Evolutionary conservation across 2,113 vertebrate species (phyloP), one percentile per base, ranked within the genome.

Genomic region (Scalopus aquaticus): DNA sequence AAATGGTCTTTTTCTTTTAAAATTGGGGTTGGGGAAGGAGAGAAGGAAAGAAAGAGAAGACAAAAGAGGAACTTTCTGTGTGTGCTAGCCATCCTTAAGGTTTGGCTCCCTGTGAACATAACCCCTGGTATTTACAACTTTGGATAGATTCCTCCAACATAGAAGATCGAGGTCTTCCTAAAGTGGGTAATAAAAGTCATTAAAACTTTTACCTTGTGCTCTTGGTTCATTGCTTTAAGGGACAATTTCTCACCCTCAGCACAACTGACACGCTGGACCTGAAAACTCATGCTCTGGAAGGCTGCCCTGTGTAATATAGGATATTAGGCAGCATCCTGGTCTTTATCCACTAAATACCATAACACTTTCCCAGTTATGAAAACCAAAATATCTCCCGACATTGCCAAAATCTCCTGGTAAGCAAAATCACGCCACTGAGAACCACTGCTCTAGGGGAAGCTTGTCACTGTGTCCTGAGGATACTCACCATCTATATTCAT

Each of bases 1-100:
- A 19, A 84, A 86, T 74, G 12, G 6, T 76, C 88, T 90, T 92
- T 88, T 72, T 95, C 94, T 97, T 96, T 88, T 77, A 78, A 88
- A 94, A 39, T 2, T 60, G 6, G 76, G 62, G 32, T 17, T 46
- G 22, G 12, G 32, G 42, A 0, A 78, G 64, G 30, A 97, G 93
- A 81, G 60, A 73, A 82, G 81, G 39, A 86, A 80, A 49, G 73
- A 93, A 95, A 88, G 83, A 76, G 62, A 94, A 88, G 90, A 89
- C 37, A 82, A 70, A 54, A 54, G 32, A 51, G 51, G 56, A 65
- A 15, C 28, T 37, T 49, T 26, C 49, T 46, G 30, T 22, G 12
- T 37, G 5, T 15, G 39, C 7, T 72, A 44, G 3, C 44, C 39
- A 62, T 30, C 19, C 15, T 79, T 19, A 5, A 78, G 37, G 15